Conservation (phyloP, 1,140 invertebrate genomes). For the Drosophila punjabiensis region DNA sequence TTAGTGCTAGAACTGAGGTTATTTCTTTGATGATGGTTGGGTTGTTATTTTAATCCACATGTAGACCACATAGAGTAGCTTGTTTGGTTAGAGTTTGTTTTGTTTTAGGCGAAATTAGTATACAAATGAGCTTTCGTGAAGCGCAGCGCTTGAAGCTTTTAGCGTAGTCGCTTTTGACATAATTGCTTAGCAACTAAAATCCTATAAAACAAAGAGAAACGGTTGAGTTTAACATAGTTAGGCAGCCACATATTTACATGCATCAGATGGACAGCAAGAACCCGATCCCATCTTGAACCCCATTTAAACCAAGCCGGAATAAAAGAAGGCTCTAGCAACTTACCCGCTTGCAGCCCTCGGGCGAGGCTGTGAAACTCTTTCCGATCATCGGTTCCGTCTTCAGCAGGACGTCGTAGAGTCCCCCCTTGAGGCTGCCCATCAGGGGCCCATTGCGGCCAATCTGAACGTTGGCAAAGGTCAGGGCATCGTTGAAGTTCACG, state of each 20-base stretch:
- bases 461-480: conserved; percentile 89
- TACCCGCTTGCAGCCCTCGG: conserved; percentile 85
- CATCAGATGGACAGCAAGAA: conserved; percentile 30
- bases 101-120: conserved; percentile 78
- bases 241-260: conserved; percentile 59
- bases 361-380: conserved; percentile 84
- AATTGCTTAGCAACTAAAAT: conserved; percentile 85
- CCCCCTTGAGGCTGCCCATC: conserved; percentile 86
- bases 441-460: conserved; percentile 89
- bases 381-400: conserved; percentile 85
- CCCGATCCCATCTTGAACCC: conserved; percentile 4
- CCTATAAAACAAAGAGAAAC: conserved; percentile 84
- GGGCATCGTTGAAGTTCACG: conserved; percentile 88
- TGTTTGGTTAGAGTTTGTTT: conserved; percentile 70
- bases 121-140: conserved; percentile 79
- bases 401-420: conserved; percentile 83
- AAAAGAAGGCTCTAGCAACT: conserved; percentile 47
- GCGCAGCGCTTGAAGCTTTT: conserved; percentile 79
- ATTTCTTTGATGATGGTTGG: conserved; percentile 60
- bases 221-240: conserved; percentile 66
- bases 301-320: conserved; percentile 11
- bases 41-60: conserved; percentile 74
- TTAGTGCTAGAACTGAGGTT: conserved; percentile 59
- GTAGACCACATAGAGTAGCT: conserved; percentile 81
- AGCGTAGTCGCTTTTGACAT: conserved; percentile 71